Base-by-base conservation (phyloP, 2,113 vertebrate genomes). In the Aptenodytes patagonicus region DNA sequence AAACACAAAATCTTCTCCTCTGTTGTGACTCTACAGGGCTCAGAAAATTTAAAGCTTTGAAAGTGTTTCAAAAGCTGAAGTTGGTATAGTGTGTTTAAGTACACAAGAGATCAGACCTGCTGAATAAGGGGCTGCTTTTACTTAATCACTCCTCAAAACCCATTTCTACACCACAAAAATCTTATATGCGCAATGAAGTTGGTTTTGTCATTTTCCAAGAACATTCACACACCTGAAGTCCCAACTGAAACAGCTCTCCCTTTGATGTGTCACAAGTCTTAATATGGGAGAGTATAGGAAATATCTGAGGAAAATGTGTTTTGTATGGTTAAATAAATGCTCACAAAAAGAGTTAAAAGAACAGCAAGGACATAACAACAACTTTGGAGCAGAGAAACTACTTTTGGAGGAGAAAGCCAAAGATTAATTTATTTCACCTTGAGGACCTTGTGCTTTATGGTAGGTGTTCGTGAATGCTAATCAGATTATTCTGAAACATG, bases 361-460 rank as follows among this genome's bases (percentile, higher is more conserved):
- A 78, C 26, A 84, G 16, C 17, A 84, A 64, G 55, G 51, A 58
- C 16, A 40, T 40, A 40, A 3, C 61, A 82, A 40, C 19, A 75
- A 78, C 40, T 40, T 40, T 40, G 40, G 40, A 40, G 40, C 11
- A 40, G 40, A 40, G 40, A 40, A 40, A 40, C 26, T 89, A 9
- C 44, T 87, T 89, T 34, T 19, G 32, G 31, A 87, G 34, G 57
- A 82, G 40, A 93, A 89, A 79, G 21, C 11, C 77, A 90, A 65
- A 78, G 60, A 88, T 65, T 85, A 83, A 83, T 85, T 93, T 66
- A 79, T 83, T 90, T 80, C 79, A 96, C 79, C 90, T 95, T 86
- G 82, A 93, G 7, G 71, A 93, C 85, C 49, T 87, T 0, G 1
- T 90, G 75, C 46, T 85, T 86, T 54, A 32, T n/a, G 18, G 32